Conservation (phyloP, 1,140 invertebrate species). For the Scaptodrosophila lebanonensis region DNA sequence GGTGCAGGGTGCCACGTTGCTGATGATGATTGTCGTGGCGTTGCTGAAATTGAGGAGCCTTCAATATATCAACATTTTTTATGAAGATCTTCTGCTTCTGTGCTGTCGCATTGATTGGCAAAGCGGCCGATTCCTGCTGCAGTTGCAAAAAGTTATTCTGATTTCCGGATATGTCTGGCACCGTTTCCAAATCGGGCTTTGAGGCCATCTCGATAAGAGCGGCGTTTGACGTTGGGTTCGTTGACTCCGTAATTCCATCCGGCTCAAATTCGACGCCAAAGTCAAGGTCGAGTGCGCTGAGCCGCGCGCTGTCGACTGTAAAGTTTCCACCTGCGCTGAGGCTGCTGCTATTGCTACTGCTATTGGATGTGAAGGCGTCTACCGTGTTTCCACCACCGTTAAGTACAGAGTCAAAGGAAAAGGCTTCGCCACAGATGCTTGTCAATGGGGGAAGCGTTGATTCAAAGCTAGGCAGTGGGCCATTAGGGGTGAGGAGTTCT, state of each 20-base stretch:
- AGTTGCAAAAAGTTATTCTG: conserved; percentile 24
- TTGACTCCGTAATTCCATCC: conserved; percentile 19
- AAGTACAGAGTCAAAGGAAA: conserved; percentile 50
- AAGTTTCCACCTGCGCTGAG: background rate
- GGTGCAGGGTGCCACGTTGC: conserved; percentile 60
- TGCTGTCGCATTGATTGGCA: background rate
- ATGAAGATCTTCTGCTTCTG: conserved; percentile 72
- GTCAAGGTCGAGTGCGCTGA: conserved; percentile 54
- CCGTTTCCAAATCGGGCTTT: conserved; percentile 11
- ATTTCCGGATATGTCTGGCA: conserved; percentile 20
- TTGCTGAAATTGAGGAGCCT: conserved; percentile 40
- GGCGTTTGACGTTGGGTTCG: conserved; percentile 29
- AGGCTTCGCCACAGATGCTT: conserved; percentile 49
- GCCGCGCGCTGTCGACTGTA: conserved; percentile 32
- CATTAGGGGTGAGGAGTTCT: conserved; percentile 46
- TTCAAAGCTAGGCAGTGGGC: conserved; percentile 47
- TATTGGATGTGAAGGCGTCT: too few relatives aligned
- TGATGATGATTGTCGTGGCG: background rate
- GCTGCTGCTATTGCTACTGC: too few relatives aligned
- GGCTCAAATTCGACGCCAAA: conserved; percentile 52
- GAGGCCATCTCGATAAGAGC: conserved; percentile 18
- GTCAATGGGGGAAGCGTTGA: conserved; percentile 42
- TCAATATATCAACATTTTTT: conserved; percentile 71
- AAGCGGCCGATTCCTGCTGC: background rate
- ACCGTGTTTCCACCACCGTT: conserved; percentile 18